These are phyloP conservation scores for Lamellibrachia columna DNA, from an alignment of 2,888 invertebrate species.

Conservation along the genomic window DNA sequence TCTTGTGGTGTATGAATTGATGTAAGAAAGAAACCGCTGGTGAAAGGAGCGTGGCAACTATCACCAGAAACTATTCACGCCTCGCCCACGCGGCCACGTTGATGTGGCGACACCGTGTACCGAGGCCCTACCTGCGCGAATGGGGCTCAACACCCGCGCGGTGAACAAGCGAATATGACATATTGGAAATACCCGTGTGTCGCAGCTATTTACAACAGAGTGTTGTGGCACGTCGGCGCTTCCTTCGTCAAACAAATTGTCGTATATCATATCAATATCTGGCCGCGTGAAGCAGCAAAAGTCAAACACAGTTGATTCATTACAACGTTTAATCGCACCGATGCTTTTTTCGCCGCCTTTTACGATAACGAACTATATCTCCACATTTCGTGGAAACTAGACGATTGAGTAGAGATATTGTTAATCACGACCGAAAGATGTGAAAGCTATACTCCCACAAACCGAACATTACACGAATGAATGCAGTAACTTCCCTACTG, in stretches of 20 bases:
- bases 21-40: no score
- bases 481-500: no score
- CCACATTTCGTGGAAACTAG: background rate
- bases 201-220: background rate
- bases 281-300: background rate
- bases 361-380: background rate
- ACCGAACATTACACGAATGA: no score
- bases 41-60: no score
- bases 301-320: background rate
- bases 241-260: background rate
- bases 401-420: background rate
- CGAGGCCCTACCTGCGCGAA: background rate
- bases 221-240: background rate
- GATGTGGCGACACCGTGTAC: no score
- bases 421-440: background rate
- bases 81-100: background rate
- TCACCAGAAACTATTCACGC: background rate
- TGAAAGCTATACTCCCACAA: no score
- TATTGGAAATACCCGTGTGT: background rate
- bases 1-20: no score
- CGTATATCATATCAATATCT: conserved; percentile 3
- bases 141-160: background rate
- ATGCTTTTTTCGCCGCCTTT: background rate
- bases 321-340: background rate
- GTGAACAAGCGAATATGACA: background rate